Percentiles rank a stretch among this genome's conserved stretches.
These are phyloP conservation scores for Ascaphus truei DNA, from an alignment of 2,113 vertebrate genomes.

Conservation along the genomic window DNA sequence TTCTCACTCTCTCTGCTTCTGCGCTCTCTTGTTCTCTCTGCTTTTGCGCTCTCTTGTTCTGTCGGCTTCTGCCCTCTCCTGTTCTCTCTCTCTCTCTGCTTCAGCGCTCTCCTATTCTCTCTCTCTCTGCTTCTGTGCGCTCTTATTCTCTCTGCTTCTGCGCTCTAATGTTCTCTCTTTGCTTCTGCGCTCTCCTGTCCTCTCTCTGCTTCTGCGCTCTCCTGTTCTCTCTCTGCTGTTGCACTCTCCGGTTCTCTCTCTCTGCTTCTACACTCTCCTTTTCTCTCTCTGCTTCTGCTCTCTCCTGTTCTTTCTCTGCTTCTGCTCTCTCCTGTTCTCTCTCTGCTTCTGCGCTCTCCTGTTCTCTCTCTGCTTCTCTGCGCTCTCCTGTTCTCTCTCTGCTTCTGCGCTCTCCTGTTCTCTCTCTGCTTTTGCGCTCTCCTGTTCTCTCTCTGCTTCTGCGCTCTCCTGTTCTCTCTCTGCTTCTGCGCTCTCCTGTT, in stretches of 20 bases:
- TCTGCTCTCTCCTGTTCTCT: slow-evolving; percentile 5
- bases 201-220: slow-evolving; percentile 5
- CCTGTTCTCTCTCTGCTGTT: too few relatives aligned
- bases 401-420: slow-evolving; percentile 7
- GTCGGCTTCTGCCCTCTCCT: too few relatives aligned
- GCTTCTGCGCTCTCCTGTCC: slow-evolving; percentile 1
- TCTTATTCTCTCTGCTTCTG: too few relatives aligned
- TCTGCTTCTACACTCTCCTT: too few relatives aligned
- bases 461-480: slow-evolving; percentile 4
- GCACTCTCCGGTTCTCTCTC: too few relatives aligned
- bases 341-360: too few relatives aligned
- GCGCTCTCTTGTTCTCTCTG: slow-evolving; percentile 5
- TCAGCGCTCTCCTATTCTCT: too few relatives aligned
- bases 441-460: slow-evolving; percentile 18
- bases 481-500: slow-evolving; percentile 20
- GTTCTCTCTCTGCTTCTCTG: slow-evolving; percentile 1
- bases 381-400: slow-evolving; percentile 7
- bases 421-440: slow-evolving; percentile 19
- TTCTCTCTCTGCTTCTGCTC: too few relatives aligned
- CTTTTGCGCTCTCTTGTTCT: too few relatives aligned
- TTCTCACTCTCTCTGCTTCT: slow-evolving; percentile 6
- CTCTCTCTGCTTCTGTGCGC: too few relatives aligned
- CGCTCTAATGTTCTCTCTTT: too few relatives aligned
- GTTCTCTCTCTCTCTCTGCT: too few relatives aligned
- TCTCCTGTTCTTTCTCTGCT: background rate